Evolutionary conservation across 2,113 vertebrate species (phyloP).

Genomic region (Protobothrops flavoviridis): DNA sequence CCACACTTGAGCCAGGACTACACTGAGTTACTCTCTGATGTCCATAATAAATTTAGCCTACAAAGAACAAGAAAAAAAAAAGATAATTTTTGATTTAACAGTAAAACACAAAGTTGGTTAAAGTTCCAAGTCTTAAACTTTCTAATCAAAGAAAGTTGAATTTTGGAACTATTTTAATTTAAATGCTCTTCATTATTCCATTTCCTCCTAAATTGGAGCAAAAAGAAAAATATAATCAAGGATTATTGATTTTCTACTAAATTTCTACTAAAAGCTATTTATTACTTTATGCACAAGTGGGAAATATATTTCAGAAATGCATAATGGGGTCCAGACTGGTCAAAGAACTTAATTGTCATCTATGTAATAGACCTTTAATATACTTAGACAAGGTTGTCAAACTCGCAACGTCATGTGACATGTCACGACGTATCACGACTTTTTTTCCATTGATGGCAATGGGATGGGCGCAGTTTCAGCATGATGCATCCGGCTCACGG

Average conservation of each 20-base stretch:
- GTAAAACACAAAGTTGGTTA: background rate
- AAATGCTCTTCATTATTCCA: background rate
- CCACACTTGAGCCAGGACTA: background rate
- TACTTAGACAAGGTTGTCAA: no score
- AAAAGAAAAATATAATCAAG: background rate
- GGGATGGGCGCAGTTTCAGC: no score
- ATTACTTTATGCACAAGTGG: conserved; percentile 10
- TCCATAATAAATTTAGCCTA: background rate
- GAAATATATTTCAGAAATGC: conserved; percentile 6
- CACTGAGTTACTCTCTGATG: background rate
- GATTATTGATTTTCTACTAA: background rate
- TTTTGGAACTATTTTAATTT: background rate
- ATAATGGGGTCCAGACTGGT: background rate
- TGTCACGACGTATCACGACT: no score
- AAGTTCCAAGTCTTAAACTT: background rate
- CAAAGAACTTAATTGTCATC: background rate
- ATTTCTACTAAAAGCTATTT: conserved; percentile 10
- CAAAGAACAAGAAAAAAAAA: background rate
- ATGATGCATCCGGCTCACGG: no score
- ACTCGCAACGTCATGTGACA: no score
- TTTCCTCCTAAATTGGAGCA: conserved; percentile 2
- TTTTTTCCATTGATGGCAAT: no score
- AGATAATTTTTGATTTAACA: background rate
- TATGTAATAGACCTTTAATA: no score
- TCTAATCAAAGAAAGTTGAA: background rate